Conservation (phyloP, 2,113 vertebrate genomes). For the Terrapene triunguis region DNA sequence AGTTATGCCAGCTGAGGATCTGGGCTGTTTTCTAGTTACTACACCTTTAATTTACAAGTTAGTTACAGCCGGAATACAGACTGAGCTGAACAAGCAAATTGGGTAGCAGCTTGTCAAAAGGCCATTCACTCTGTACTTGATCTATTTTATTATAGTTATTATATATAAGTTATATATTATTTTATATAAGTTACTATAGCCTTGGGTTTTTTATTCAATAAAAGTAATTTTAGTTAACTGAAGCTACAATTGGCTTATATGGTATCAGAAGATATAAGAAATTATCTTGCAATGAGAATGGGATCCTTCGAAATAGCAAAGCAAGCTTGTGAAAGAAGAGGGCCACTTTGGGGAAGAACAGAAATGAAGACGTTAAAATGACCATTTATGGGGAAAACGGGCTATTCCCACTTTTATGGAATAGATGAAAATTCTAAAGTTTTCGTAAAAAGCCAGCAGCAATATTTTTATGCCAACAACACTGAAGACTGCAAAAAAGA, state of each 20-base stretch:
- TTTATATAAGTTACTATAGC: neutral
- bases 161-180: no score
- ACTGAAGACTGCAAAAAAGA: neutral
- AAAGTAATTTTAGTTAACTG: neutral
- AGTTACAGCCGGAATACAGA: accelerated
- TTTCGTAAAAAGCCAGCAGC: neutral
- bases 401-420: neutral
- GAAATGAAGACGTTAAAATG: neutral
- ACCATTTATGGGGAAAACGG: neutral
- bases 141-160: neutral
- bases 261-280: neutral
- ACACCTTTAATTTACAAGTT: neutral
- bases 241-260: neutral
- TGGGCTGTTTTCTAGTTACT: neutral
- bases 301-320: neutral
- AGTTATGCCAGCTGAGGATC: neutral
- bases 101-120: neutral
- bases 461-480: neutral
- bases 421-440: neutral
- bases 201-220: neutral
- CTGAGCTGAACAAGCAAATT: accelerated
- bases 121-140: neutral
- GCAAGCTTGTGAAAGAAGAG: neutral
- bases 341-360: neutral
- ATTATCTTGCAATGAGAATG: neutral